These are phyloP conservation scores for Cladopsammia gracilis DNA, from an alignment of 64 coral and sea anemone genomes.

Conservation along the genomic window DNA sequence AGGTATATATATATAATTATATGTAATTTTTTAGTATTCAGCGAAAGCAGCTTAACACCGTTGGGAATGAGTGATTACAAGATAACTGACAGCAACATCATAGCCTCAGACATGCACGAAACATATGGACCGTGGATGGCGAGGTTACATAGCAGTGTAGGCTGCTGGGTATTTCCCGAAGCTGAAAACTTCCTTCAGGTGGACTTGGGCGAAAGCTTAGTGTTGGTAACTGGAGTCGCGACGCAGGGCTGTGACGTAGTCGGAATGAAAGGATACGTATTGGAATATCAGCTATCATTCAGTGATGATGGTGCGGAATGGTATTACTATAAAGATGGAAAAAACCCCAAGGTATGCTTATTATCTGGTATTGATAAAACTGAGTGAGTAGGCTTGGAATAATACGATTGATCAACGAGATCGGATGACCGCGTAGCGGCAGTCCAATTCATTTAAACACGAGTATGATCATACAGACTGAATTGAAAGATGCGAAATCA, in stretches of 20 bases:
- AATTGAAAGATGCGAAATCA: too few species aligned
- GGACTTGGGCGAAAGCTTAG: conserved; percentile 2
- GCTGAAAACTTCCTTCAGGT: conserved; percentile 34
- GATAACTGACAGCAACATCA: background rate
- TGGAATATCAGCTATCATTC: conserved; percentile 63
- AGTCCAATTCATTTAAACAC: too few species aligned
- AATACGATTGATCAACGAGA: too few species aligned
- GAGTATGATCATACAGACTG: too few species aligned
- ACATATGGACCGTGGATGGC: conserved; percentile 13
- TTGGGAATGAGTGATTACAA: conserved; percentile 22
- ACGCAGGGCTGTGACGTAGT: background rate
- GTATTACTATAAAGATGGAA: conserved; percentile 56
- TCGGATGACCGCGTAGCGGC: too few species aligned
- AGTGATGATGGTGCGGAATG: conserved; percentile 67
- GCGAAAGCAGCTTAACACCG: background rate
- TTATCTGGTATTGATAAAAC: background rate
- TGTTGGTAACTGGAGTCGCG: conserved; percentile 12
- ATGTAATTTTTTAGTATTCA: background rate
- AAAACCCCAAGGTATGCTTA: conserved; percentile 42
- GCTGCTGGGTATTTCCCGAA: background rate
- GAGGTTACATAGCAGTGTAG: background rate
- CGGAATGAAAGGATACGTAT: background rate
- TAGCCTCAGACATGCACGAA: background rate
- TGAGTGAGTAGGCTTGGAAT: too few species aligned
- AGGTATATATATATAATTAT: too few species aligned